Percentiles rank a stretch among this genome's conserved stretches.
phyloP scores from a whole-genome alignment of 2,113 vertebrate genomes.

The Todiramphus saurophagus region DNA sequence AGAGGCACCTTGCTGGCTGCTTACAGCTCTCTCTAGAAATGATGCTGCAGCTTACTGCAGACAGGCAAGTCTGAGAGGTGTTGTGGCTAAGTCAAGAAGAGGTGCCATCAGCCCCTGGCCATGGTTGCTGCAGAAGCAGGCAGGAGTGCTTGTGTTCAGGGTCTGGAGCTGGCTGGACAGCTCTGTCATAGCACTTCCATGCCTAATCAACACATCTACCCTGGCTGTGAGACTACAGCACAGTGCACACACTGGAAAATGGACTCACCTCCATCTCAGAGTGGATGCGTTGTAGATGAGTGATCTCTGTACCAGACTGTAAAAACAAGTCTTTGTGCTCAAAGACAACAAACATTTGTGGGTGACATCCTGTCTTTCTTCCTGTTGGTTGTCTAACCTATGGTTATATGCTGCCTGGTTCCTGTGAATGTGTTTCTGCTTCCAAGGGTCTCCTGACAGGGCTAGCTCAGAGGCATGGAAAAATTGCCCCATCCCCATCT shows the following conservation, averaged over 20 bases:
- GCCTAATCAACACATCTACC: neutral
- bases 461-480: neutral
- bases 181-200: neutral
- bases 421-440: neutral
- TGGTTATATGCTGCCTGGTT: fast-evolving
- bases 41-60: neutral
- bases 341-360: neutral
- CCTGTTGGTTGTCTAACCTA: neutral
- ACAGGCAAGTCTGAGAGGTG: neutral
- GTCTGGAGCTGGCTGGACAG: neutral
- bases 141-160: neutral
- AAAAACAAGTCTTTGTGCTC: neutral
- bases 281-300: neutral
- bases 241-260: neutral
- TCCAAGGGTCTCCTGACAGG: neutral
- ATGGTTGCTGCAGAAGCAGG: neutral
- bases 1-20: neutral
- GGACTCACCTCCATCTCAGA: neutral
- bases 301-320: neutral
- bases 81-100: neutral
- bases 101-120: neutral
- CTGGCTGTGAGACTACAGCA: neutral
- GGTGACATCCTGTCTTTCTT: neutral
- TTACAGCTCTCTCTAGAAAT: neutral
- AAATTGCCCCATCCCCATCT: neutral